Evolutionary conservation across 2,888 invertebrate species (phyloP).

Genomic region (Frankliniella intonsa): DNA sequence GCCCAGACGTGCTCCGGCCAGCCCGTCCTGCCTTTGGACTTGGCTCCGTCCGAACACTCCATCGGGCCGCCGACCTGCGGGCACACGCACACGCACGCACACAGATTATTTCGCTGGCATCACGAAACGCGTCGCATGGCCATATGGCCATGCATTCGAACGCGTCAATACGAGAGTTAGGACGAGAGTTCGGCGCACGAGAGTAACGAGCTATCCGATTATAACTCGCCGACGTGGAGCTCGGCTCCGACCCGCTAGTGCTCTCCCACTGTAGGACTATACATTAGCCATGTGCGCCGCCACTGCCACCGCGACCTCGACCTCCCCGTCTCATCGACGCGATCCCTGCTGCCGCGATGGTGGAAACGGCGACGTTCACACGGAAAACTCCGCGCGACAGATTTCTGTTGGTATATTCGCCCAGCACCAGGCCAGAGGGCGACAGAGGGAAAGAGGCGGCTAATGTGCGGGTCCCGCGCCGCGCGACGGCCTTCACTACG

Average conservation of each 20-base stretch:
- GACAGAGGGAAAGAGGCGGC: background rate
- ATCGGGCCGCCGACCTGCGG: slow-evolving; percentile 28
- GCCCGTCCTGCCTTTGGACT: slow-evolving; percentile 83
- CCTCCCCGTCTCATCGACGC: too few species aligned
- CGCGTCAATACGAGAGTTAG: background rate
- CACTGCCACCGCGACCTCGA: background rate
- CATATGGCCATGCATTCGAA: background rate
- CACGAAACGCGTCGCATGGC: too few species aligned
- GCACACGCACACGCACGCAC: background rate
- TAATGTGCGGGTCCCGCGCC: background rate
- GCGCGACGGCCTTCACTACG: background rate
- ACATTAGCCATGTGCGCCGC: background rate
- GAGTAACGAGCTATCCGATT: background rate
- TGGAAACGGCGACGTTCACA: background rate
- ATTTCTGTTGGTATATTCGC: too few species aligned
- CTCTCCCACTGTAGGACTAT: background rate
- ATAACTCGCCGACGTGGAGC: background rate
- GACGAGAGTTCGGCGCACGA: background rate
- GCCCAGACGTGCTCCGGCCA: slow-evolving; percentile 99
- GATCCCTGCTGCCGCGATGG: background rate
- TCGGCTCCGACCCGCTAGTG: background rate
- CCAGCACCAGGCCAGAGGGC: background rate
- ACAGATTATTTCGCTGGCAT: background rate
- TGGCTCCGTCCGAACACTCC: slow-evolving; percentile 39
- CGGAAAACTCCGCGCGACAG: background rate